Base-by-base conservation (phyloP, 2,797 vertebrate genomes). In the Eleutherodactylus coqui region DNA sequence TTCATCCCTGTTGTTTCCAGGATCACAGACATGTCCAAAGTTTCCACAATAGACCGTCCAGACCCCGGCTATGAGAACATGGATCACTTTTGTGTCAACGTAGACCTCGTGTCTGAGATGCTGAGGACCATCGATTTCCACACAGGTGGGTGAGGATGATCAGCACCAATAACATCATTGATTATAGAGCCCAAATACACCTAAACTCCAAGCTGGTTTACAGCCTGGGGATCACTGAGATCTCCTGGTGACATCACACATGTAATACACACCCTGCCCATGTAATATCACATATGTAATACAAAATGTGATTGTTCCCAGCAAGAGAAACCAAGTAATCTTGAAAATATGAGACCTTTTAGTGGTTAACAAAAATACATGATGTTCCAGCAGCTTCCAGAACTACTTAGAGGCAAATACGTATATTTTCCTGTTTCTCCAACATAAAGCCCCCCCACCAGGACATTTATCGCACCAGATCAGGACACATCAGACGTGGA, bases 101-200 rank as follows among this genome's bases (percentile, higher is more conserved):
- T 95, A 1, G 95, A 96, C 70, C 89, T 93, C 0, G 91, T 96
- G 77, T 94, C 94, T 0, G 93, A 94, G 80, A 92, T 94, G 93
- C 92, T 98, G 90, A 92, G 93, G 82, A 96, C 93, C 89, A 96
- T 98, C 0, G 92, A 95, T 90, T 98, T 98, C 93, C 93, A 94
- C 87, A 88, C 94, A 17, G 93, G 96, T 97, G 89, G 87, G 41
- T 60, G 8, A n/a, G 64, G 34, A 17, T 7, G 0, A 19, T 36
- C 16, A 19, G 62, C 16, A 67, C 5, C 17, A 21, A 67, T 9
- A 67, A 64, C 14, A 55, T n/a, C 9, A 43, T 24, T 32, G 32
- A 32, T 32, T 64, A 32, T 34, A 17, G 14, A 16, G 27, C 2
- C 14, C 14, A 14, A 32, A 64, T 17, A 6, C 7, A 34, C 11